Conservation (phyloP, 2,888 invertebrate genomes). For the Rhingia rostrata region DNA sequence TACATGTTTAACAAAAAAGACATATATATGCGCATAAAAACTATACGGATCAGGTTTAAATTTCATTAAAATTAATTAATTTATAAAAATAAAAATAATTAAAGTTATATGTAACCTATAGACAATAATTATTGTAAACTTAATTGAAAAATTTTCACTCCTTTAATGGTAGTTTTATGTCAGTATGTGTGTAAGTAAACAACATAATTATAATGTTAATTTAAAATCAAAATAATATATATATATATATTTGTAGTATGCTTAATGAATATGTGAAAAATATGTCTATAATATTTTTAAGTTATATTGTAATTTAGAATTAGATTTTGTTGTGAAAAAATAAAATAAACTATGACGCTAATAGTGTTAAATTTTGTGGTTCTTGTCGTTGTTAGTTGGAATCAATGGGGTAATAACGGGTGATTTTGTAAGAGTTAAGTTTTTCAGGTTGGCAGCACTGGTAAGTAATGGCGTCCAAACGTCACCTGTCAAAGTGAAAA, state of each 20-base stretch:
- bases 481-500: too few relatives aligned
- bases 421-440: too few relatives aligned
- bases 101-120: slow-evolving; percentile 21
- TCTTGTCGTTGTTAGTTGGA: background rate
- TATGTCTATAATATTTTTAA: background rate
- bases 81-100: background rate
- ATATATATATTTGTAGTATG: background rate
- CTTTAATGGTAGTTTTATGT: slow-evolving; percentile 11
- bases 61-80: slow-evolving; percentile 10
- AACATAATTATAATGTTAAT: background rate
- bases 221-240: background rate
- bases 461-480: too few relatives aligned
- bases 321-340: slow-evolving; percentile 7
- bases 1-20: too few relatives aligned
- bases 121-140: slow-evolving; percentile 53
- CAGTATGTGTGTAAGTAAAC: slow-evolving; percentile 14
- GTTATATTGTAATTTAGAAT: background rate
- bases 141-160: slow-evolving; percentile 24
- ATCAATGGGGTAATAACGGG: background rate
- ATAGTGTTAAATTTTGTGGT: background rate
- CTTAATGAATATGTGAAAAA: background rate
- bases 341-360: background rate
- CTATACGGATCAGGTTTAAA: slow-evolving; percentile 15
- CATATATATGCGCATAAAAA: background rate
- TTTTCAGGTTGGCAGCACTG: too few relatives aligned